phyloP scores from a whole-genome alignment of 2,797 vertebrate species.

The Darevskia mixta region DNA sequence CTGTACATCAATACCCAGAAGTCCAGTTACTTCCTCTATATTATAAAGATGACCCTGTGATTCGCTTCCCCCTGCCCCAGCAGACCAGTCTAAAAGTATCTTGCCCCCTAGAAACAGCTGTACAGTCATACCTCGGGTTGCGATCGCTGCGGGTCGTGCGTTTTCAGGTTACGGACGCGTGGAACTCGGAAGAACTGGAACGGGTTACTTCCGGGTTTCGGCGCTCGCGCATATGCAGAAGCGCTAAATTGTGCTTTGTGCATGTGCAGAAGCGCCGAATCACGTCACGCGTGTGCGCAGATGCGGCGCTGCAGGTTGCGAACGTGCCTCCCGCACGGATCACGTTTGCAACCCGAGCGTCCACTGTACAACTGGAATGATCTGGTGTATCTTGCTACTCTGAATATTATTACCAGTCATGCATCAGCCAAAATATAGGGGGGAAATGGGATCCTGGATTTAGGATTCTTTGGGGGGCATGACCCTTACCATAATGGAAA shows the following conservation, averaged over 20 bases:
- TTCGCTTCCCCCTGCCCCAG: neutral
- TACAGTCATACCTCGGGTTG: neutral
- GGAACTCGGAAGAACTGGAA: too few relatives aligned
- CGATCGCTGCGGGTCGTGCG: too few relatives aligned
- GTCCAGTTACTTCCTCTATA: neutral
- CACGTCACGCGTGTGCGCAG: too few relatives aligned
- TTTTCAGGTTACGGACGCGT: too few relatives aligned
- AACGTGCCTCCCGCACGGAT: too few relatives aligned
- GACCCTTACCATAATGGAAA: neutral
- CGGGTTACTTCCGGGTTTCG: too few relatives aligned
- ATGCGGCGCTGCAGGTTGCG: too few relatives aligned
- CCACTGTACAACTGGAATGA: neutral
- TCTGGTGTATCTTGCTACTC: neutral
- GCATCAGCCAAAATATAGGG: neutral
- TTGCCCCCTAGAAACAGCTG: neutral
- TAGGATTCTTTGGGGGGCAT: neutral
- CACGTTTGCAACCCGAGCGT: too few relatives aligned
- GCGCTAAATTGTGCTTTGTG: too few relatives aligned
- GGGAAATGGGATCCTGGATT: neutral
- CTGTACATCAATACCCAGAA: neutral
- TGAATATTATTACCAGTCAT: neutral
- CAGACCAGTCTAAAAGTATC: neutral
- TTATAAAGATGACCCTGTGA: neutral
- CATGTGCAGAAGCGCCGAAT: too few relatives aligned
- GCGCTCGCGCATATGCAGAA: too few relatives aligned